phyloP scores from a whole-genome alignment of 2,888 invertebrate genomes.

The Campoplex capitator region DNA sequence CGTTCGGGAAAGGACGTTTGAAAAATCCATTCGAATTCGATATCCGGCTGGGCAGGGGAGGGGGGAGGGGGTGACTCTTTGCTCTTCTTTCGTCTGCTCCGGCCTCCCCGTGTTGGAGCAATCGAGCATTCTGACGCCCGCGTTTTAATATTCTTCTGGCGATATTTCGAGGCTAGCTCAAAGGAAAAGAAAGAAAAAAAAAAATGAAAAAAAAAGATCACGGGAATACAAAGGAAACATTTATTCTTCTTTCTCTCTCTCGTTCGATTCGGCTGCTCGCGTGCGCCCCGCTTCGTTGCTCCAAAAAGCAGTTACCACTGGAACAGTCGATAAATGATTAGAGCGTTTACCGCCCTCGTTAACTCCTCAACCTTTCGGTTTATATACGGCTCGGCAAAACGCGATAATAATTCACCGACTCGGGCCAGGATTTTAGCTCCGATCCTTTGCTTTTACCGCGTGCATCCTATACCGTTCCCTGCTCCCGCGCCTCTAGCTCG shows the following conservation, averaged over 20 bases:
- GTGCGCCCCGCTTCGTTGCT: not conserved
- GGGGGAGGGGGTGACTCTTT: no score
- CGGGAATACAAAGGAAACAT: not conserved
- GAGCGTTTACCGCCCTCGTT: conserved; percentile 45
- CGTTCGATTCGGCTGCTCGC: not conserved
- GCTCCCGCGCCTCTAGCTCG: conserved; percentile 2
- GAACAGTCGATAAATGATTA: conserved; percentile 34
- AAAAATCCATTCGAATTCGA: conserved; percentile 27
- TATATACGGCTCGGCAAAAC: conserved; percentile 4
- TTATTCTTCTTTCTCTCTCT: not conserved
- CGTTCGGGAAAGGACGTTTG: not conserved
- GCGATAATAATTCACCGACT: conserved; percentile 51
- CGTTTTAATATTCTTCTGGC: not conserved
- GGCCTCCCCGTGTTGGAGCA: not conserved
- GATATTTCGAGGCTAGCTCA: not conserved
- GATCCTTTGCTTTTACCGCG: not conserved
- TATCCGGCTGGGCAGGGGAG: not conserved
- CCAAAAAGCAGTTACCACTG: not conserved
- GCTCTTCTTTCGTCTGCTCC: not conserved
- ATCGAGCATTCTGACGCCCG: not conserved
- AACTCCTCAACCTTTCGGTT: conserved; percentile 14
- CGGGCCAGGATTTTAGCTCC: not conserved
- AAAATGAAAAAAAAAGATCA: not conserved
- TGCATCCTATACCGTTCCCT: not conserved
- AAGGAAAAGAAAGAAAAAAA: not conserved